phyloP scores from a whole-genome alignment of 2,113 vertebrate genomes.

The Rhodinocichla rosea region DNA sequence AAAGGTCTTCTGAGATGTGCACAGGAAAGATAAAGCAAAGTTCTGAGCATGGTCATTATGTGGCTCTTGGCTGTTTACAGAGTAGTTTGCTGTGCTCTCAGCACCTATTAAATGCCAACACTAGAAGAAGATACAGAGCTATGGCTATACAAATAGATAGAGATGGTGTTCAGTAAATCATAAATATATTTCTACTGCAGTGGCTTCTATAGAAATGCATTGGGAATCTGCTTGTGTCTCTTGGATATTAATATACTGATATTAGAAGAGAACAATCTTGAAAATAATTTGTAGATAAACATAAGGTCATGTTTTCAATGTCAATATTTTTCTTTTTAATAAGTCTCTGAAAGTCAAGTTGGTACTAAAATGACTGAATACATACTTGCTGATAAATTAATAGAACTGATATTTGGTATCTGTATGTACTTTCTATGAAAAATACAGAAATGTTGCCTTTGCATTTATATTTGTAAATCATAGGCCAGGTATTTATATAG shows the following conservation, averaged over 20 bases:
- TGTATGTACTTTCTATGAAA: neutral
- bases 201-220: neutral
- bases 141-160: neutral
- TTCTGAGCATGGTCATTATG: neutral
- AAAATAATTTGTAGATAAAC: neutral
- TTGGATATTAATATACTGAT: neutral
- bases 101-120: neutral
- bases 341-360: neutral
- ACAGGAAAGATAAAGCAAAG: neutral
- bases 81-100: neutral
- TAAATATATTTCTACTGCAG: neutral
- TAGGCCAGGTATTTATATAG: neutral
- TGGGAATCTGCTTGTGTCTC: neutral
- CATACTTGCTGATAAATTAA: neutral
- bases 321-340: neutral
- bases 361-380: neutral
- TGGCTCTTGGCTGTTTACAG: neutral
- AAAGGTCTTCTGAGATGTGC: fast-evolving
- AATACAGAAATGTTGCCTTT: neutral
- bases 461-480: neutral
- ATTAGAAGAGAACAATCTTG: neutral
- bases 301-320: neutral
- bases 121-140: neutral
- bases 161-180: neutral
- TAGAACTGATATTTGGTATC: neutral